Conservation (phyloP, 2,888 invertebrate species). For the Andrena bucephala region DNA sequence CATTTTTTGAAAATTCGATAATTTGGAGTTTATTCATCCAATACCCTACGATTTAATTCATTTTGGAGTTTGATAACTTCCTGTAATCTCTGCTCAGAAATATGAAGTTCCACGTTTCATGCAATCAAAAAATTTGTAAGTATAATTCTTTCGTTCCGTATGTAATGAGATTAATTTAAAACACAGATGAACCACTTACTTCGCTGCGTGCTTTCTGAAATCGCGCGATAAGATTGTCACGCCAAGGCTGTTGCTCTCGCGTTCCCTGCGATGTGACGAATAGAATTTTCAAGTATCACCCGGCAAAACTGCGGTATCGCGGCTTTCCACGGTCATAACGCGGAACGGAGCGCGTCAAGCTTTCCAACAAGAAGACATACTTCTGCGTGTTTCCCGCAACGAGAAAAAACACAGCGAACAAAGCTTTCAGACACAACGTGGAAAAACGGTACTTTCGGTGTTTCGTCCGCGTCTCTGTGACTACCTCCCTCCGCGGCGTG, state of each 20-base stretch:
- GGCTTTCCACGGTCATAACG: conserved; percentile 37
- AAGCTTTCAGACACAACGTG: conserved; percentile 59
- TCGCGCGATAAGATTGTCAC: conserved; percentile 29
- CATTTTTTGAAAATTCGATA: too few relatives aligned
- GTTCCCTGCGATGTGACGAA: conserved; percentile 9
- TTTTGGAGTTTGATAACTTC: too few relatives aligned
- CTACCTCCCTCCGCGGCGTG: conserved; percentile 3
- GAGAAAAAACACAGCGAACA: conserved; percentile 46
- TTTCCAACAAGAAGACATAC: conserved; percentile 30
- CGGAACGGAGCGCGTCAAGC: conserved; percentile 38
- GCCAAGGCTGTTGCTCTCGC: background rate
- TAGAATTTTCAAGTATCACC: conserved; percentile 49
- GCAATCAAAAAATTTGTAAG: too few relatives aligned
- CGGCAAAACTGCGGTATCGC: conserved; percentile 27
- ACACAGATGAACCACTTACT: too few relatives aligned
- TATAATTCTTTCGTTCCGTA: too few relatives aligned
- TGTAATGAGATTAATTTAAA: too few relatives aligned
- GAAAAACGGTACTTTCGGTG: conserved; percentile 54
- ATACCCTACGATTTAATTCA: too few relatives aligned
- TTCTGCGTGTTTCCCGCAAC: conserved; percentile 16
- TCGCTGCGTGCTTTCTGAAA: background rate
- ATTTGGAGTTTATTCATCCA: too few relatives aligned
- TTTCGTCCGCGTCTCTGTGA: conserved; percentile 41
- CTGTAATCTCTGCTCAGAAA: too few relatives aligned
- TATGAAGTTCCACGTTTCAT: too few relatives aligned